Evolutionary conservation across 2,888 invertebrate species (phyloP).

Genomic region (Leucozona laternaria): DNA sequence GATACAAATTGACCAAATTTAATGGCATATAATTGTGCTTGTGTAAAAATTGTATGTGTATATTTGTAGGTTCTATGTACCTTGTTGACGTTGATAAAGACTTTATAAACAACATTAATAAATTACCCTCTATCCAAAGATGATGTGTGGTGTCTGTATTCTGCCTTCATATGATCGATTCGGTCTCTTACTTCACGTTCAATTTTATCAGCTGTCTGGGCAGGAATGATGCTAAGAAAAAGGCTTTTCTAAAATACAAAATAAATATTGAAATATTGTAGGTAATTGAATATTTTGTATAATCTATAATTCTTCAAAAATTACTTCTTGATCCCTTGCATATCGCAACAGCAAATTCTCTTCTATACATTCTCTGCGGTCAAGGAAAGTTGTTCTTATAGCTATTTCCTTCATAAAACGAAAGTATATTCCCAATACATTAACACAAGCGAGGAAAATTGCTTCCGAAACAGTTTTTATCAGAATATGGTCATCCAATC

Average conservation of each 20-base stretch:
- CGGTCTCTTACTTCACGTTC: slow-evolving; percentile 86
- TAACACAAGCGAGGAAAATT: slow-evolving; percentile 86
- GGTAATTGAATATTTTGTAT: slow-evolving; percentile 4
- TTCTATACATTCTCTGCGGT: slow-evolving; percentile 93
- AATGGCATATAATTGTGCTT: no score
- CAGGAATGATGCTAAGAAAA: slow-evolving; percentile 93
- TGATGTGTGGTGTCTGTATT: slow-evolving; percentile 75
- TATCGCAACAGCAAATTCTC: slow-evolving; percentile 92
- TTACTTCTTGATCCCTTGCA: slow-evolving; percentile 93
- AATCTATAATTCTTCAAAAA: background rate
- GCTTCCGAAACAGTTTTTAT: slow-evolving; percentile 86
- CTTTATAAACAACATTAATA: background rate
- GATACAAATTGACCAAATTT: no score
- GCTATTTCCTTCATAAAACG: slow-evolving; percentile 95
- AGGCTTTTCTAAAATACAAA: slow-evolving; percentile 88
- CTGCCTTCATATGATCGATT: slow-evolving; percentile 85
- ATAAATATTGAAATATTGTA: background rate
- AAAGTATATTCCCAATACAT: slow-evolving; percentile 94
- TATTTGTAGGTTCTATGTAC: no score
- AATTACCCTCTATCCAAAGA: slow-evolving; percentile 59
- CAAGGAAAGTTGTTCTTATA: slow-evolving; percentile 93
- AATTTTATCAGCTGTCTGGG: slow-evolving; percentile 89
- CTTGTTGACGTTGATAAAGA: no score
- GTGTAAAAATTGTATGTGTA: no score
- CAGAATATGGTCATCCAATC: slow-evolving; percentile 82